These are phyloP conservation scores for Fringilla coelebs DNA, from an alignment of 2,797 vertebrate species.

Conservation along the genomic window DNA sequence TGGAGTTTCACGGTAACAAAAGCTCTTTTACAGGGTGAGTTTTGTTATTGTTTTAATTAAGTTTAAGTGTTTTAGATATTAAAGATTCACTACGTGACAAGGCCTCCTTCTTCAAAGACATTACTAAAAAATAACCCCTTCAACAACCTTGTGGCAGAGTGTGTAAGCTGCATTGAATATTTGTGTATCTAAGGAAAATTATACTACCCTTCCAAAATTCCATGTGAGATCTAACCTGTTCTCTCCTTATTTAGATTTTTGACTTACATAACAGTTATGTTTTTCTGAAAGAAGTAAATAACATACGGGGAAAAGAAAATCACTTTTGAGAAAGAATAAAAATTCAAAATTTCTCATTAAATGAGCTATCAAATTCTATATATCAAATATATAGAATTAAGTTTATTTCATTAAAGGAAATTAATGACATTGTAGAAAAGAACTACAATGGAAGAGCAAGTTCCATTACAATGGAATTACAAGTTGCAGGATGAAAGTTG, in stretches of 20 bases:
- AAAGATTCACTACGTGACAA: neutral
- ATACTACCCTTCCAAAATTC: neutral
- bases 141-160: neutral
- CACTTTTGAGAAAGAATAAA: neutral
- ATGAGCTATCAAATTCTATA: too few species aligned
- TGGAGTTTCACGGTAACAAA: neutral
- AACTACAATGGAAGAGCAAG: neutral
- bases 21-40: neutral
- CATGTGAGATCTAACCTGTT: neutral
- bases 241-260: neutral
- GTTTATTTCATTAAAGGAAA: neutral
- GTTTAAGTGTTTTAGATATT: neutral
- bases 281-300: neutral
- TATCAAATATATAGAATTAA: too few species aligned
- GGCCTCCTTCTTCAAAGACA: neutral
- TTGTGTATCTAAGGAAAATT: neutral
- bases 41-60: neutral
- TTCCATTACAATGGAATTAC: too few species aligned
- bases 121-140: neutral
- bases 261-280: neutral
- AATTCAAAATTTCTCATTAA: neutral
- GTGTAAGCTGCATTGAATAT: neutral
- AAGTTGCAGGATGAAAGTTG: neutral
- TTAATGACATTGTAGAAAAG: neutral
- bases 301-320: fast-evolving